A percentile compares a stretch with the other conserved stretches of the same genome.
Evolutionary conservation across 2,797 vertebrate genomes (phyloP).

Genomic region (Poecilia wingei): DNA sequence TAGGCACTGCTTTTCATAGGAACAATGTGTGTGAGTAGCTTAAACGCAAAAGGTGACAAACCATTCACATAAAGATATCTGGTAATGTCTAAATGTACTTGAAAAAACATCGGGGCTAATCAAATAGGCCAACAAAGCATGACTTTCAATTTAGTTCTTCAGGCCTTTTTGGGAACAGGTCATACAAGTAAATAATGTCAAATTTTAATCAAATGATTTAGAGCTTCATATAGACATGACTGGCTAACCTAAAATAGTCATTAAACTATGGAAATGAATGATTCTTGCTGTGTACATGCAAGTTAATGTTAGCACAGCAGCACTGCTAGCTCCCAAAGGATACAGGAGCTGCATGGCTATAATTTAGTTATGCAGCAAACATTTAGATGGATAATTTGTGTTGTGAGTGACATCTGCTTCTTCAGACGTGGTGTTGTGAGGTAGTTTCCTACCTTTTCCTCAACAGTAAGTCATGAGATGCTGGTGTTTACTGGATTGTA

Average conservation of each 20-base stretch:
- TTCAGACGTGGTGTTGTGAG: neutral
- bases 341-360: neutral
- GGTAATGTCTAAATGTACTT: neutral
- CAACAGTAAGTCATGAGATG: neutral
- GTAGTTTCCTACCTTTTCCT: neutral
- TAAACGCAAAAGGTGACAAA: neutral
- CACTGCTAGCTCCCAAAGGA: neutral
- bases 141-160: neutral
- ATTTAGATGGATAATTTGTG: neutral
- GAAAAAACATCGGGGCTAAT: neutral
- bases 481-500: neutral
- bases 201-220: neutral
- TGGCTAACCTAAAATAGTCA: neutral
- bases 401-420: neutral
- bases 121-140: neutral
- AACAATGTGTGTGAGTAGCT: neutral
- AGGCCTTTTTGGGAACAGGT: neutral
- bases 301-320: neutral
- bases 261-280: neutral
- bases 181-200: neutral
- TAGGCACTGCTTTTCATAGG: neutral
- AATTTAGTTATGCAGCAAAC: neutral
- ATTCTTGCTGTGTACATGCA: neutral
- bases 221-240: neutral
- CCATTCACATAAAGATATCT: neutral